Evolutionary conservation across 2,797 vertebrate genomes (phyloP).

Genomic region (Pseudochirops cupreus): DNA sequence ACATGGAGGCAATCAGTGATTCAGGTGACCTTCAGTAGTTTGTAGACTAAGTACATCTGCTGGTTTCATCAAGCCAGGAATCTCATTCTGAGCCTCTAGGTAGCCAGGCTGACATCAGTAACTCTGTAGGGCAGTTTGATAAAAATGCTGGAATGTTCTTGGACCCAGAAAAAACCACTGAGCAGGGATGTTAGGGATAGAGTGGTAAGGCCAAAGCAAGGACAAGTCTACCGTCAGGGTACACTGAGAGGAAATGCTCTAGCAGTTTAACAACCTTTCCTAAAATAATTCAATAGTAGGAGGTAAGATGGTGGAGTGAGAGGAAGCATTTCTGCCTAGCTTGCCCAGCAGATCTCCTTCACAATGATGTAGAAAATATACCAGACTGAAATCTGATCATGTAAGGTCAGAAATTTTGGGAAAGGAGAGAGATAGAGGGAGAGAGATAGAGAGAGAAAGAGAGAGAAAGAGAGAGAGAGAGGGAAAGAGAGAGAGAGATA

Average conservation of each 20-base stretch:
- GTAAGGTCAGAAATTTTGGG: background rate
- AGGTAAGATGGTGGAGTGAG: background rate
- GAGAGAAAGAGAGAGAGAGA: too few relatives aligned
- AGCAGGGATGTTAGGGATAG: background rate
- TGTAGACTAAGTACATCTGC: background rate
- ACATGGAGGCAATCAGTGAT: background rate
- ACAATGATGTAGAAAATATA: background rate
- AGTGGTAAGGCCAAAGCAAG: background rate
- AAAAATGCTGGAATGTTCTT: background rate
- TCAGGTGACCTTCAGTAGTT: background rate
- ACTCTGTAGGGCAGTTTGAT: background rate
- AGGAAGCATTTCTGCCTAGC: background rate
- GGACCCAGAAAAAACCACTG: background rate
- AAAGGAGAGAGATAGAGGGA: background rate
- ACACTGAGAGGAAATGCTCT: background rate
- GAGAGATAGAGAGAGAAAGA: too few relatives aligned
- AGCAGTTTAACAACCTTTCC: constrained; percentile 10
- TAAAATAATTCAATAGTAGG: background rate
- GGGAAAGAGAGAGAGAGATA: background rate
- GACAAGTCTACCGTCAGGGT: background rate
- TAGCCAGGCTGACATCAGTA: background rate
- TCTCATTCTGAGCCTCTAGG: background rate
- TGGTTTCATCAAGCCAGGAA: background rate
- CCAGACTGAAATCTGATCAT: background rate
- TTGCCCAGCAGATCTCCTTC: background rate